Conservation (phyloP, 2,888 invertebrate genomes). For the Nowickia ferox region DNA sequence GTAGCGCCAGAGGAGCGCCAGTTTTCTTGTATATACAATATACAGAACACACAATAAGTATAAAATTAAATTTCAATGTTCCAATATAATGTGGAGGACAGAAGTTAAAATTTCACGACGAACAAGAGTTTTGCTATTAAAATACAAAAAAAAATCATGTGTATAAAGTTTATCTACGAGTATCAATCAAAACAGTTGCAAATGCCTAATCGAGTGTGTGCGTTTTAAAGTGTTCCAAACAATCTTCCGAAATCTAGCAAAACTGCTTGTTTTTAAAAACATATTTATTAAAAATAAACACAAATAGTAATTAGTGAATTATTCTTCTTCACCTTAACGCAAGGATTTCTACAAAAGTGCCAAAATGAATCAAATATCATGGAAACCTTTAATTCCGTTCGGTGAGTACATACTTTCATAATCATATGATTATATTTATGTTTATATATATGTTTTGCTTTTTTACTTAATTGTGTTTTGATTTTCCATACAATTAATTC, state of each 20-base stretch:
- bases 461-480: background rate
- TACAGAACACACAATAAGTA: background rate
- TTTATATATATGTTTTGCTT: background rate
- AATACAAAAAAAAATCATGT: background rate
- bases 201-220: too few species aligned
- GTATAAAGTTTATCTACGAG: too few species aligned
- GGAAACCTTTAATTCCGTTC: conserved; percentile 49
- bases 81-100: conserved; percentile 26
- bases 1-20: conserved; percentile 60
- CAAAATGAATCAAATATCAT: conserved; percentile 49
- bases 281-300: background rate
- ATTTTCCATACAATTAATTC: background rate
- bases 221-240: too few species aligned
- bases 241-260: too few species aligned
- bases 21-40: conserved; percentile 43
- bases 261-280: background rate
- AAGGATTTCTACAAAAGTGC: background rate
- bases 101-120: background rate
- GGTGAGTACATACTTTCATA: conserved; percentile 39
- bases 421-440: too few species aligned
- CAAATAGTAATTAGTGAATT: too few species aligned
- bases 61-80: conserved; percentile 11
- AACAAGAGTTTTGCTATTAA: background rate
- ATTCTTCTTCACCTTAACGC: background rate
- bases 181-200: too few species aligned